Conservation (phyloP, 2,113 vertebrate species). For the Nestor notabilis region DNA sequence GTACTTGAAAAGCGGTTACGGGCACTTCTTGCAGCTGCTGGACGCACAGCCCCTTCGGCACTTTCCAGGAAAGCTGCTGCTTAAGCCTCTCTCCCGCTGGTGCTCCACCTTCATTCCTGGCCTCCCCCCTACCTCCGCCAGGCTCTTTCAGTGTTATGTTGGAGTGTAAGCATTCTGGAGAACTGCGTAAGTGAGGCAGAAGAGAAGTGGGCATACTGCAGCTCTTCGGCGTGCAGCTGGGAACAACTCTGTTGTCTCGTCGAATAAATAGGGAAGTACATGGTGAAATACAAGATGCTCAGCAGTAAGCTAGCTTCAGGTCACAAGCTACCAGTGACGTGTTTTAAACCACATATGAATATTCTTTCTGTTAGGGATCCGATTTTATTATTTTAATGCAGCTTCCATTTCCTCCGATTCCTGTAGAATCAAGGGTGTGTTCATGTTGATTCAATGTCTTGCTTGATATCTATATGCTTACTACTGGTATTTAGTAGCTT, state of each 20-base stretch:
- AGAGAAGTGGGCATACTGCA: not conserved
- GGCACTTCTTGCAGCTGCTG: not conserved
- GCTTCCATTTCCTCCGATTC: not conserved
- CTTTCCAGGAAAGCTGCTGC: not conserved
- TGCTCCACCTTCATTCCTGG: not conserved
- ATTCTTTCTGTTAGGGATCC: not conserved
- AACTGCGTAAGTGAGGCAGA: not conserved
- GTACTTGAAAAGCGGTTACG: rapidly evolving
- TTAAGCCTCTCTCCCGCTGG: not conserved
- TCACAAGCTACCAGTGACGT: not conserved
- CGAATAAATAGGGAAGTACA: not conserved
- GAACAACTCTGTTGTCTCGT: not conserved
- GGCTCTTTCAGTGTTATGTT: not conserved
- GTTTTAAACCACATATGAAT: not conserved
- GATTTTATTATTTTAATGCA: not conserved
- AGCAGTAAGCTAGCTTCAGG: not conserved
- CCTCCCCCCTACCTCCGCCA: too few relatives aligned
- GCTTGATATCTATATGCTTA: rapidly evolving
- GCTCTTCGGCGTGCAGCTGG: not conserved
- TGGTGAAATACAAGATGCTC: not conserved
- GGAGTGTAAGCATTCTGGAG: not conserved
- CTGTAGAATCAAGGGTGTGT: not conserved
- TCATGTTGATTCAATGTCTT: not conserved
- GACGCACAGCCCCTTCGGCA: not conserved
- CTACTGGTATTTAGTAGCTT: not conserved